Base-by-base conservation (phyloP, 2,113 vertebrate species). In the Pontoporia blainvillei region DNA sequence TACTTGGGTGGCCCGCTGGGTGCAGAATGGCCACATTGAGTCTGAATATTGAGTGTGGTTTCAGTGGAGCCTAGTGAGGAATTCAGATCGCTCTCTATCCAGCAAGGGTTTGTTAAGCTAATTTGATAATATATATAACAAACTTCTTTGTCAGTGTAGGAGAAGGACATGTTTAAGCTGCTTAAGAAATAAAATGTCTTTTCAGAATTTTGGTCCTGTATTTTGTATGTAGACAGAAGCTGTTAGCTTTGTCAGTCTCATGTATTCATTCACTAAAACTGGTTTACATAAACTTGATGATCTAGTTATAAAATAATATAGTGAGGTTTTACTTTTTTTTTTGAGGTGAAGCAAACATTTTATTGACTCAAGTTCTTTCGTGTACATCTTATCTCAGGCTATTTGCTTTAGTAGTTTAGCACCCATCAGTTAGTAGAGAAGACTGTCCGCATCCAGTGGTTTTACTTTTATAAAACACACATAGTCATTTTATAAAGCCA, bases 281-380 rank as follows among this genome's bases (percentile, higher is more conserved):
- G 29, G 5, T n/a, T 96, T 36, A 34, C 25, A 27, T 79, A 57
- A 64, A 44, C 76, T 61, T 78, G 41, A 83, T 59, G 34, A 57
- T 75, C 20, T 54, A n/a, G 64, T 87, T 67, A 39, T 71, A 57
- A 95, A 93, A 83, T 54, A 67, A 36, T 64, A 39, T n/a, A 75
- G 34, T 64, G 15, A 81, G 59, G 57, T 23, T 93, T 91, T 52
- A 1, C 49, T 52, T 52, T 52, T 52, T 17, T 52, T 17, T 52
- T 52, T 18, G 0, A 73, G 6, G 72, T 87, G 96, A 81, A 85
- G 87, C 93, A 90, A 96, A 95, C 79, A 29, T 62, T 81, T 52
- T 97, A 89, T 96, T 97, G 97, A 94, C 93, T 83, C 59, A 25
- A 61, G 91, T 92, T 93, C 69, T 75, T 96, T 97, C 69, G 62